Evolutionary conservation across 1,140 invertebrate genomes (phyloP).

Genomic region (Delia radicum): DNA sequence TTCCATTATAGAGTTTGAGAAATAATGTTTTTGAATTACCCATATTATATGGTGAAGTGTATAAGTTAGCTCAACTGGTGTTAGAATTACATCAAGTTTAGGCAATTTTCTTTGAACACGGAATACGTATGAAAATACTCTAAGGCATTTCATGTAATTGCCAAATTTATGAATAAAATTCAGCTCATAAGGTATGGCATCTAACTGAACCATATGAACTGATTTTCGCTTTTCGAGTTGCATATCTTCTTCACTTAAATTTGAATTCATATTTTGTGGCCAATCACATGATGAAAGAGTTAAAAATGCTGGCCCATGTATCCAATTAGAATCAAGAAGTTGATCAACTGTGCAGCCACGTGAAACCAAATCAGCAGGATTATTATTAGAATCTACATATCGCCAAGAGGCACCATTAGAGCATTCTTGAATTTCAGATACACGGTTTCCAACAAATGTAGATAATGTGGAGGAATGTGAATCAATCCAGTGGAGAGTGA

Average conservation of each 20-base stretch:
- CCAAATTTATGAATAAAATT: neutral
- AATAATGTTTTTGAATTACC: neutral
- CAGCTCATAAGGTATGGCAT: neutral
- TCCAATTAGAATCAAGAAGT: neutral
- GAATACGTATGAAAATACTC: neutral
- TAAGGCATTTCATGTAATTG: neutral
- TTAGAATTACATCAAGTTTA: neutral
- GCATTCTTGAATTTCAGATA: too few relatives aligned
- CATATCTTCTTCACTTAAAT: neutral
- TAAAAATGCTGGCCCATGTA: neutral
- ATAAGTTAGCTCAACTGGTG: neutral
- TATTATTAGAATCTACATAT: conserved; percentile 36
- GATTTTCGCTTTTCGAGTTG: neutral
- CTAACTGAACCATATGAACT: neutral
- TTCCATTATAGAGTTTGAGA: neutral
- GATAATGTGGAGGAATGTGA: neutral
- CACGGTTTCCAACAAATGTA: too few relatives aligned
- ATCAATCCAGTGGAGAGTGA: conserved; percentile 34
- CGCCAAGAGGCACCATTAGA: conserved; percentile 30
- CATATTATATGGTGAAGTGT: neutral
- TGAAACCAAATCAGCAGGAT: conserved; percentile 46
- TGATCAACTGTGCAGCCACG: conserved; percentile 29
- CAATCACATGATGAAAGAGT: neutral
- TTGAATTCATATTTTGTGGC: neutral
- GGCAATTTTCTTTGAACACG: neutral